Conservation (phyloP, 2,797 vertebrate genomes). For the Pachyuromys duprasi region DNA sequence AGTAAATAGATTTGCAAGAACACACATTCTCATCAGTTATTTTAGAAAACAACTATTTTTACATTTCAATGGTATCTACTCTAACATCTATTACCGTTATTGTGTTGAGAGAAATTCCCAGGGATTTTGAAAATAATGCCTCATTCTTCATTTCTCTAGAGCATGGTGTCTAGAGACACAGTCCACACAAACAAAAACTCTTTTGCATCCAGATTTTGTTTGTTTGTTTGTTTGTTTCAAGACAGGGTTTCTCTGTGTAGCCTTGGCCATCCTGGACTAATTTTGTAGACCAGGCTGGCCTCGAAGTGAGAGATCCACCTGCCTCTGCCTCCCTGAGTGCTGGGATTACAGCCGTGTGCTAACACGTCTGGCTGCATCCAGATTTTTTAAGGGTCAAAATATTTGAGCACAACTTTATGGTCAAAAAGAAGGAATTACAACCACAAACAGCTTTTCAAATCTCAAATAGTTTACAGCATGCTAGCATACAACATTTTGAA, state of each 20-base stretch:
- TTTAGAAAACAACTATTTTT: constrained; percentile 57
- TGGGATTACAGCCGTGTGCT: too few relatives aligned
- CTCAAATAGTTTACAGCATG: neutral
- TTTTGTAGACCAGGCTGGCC: too few relatives aligned
- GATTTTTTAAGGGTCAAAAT: constrained; percentile 14
- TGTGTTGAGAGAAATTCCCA: constrained; percentile 58
- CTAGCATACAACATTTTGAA: constrained; percentile 19
- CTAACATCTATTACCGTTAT: constrained; percentile 22
- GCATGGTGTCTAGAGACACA: neutral
- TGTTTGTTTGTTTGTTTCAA: too few relatives aligned
- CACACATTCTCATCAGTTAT: constrained; percentile 6
- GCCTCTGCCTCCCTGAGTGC: too few relatives aligned
- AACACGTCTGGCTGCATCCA: too few relatives aligned
- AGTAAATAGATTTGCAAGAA: constrained; percentile 23
- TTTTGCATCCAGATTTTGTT: constrained; percentile 26
- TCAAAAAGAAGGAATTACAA: constrained; percentile 42
- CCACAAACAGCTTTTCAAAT: constrained; percentile 16
- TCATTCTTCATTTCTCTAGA: constrained; percentile 47
- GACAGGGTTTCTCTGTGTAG: too few relatives aligned
- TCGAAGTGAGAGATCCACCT: too few relatives aligned
- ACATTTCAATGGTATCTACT: constrained; percentile 34
- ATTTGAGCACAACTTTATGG: neutral
- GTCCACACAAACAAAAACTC: constrained; percentile 1
- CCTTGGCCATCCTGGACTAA: too few relatives aligned
- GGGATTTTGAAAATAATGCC: constrained; percentile 12